Conservation (phyloP, 2,797 vertebrate genomes). For the Apogon hyalosoma region DNA sequence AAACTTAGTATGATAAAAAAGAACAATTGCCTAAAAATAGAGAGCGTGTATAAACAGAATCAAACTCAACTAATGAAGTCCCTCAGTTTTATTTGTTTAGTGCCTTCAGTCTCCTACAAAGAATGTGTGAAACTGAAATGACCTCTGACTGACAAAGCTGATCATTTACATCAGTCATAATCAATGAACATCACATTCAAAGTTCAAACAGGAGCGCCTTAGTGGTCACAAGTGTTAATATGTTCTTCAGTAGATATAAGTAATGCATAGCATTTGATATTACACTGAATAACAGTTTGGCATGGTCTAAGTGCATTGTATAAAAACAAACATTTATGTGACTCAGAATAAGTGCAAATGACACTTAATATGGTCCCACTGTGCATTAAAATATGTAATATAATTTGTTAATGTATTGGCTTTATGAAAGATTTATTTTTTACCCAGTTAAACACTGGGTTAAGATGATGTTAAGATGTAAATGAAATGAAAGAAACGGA, state of each 20-base stretch:
- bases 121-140: not conserved
- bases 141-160: not conserved
- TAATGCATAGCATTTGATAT: constrained; percentile 15
- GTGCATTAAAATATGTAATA: constrained; percentile 1
- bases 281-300: constrained; percentile 10
- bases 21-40: constrained; percentile 2
- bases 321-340: constrained; percentile 2
- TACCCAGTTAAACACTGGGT: constrained; percentile 4
- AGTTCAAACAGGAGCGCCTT: constrained; percentile 47
- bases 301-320: constrained; percentile 25
- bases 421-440: constrained; percentile 5
- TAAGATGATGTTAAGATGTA: too few relatives aligned
- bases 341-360: constrained; percentile 58
- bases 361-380: constrained; percentile 34
- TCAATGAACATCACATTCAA: constrained; percentile 62
- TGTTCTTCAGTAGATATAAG: constrained; percentile 18
- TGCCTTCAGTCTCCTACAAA: not conserved
- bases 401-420: constrained; percentile 7
- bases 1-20: not conserved
- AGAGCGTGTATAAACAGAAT: not conserved
- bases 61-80: constrained; percentile 40
- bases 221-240: constrained; percentile 64
- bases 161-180: constrained; percentile 2
- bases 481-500: too few relatives aligned
- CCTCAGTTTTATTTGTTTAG: not conserved